Evolutionary conservation across 2,888 invertebrate species (phyloP), one percentile per base, ranked within the genome.

Genomic region (Epiblema foenella): DNA sequence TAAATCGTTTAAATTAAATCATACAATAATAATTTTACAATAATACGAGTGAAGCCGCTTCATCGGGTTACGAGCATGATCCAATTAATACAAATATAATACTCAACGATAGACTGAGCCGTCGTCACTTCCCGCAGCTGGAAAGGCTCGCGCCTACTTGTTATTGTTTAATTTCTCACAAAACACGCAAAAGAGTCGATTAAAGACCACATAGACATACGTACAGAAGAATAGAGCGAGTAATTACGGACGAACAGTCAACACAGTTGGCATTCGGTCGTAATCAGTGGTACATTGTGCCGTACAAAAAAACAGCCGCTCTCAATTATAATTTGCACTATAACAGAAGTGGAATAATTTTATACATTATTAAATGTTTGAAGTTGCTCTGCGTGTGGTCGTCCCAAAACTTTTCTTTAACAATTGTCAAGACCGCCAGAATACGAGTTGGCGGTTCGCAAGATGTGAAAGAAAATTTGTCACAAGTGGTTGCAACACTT

Each of bases 231-330:
- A 83, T 80, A 84, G 81, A 77, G 78, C 70, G 75, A n/a, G 70
- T 76, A 82, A 83, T 82, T 82, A 81, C 68, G 73, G 74, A 77
- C 73, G 64, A 73, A 81, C 72, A 75, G 77, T 77, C 78, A 79
- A 81, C 78, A 83, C 84, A 83, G 80, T 74, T 83, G 83, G 77
- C 79, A 74, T 73, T 74, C 62, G 73, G 75, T 75, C 72, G 58
- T 57, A 70, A 72, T 69, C 72, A 68, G 63, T 63, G 70, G 58
- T 29, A 33, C 33, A 67, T 71, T 67, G 67, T 57, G 37, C 39
- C 39, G 62, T 24, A 46, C 69, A 46, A 54, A 39, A 39, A 46
- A 39, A 42, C 67, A 70, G 33, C 63, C 60, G 51, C 46, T 60
- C 51, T 54, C 37, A 11, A 49, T 58, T 60, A 42, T 20, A 59